Evolutionary conservation across 2,888 invertebrate species (phyloP), one percentile per base, ranked within the genome.

Genomic region (Apomyelois bistriatella): DNA sequence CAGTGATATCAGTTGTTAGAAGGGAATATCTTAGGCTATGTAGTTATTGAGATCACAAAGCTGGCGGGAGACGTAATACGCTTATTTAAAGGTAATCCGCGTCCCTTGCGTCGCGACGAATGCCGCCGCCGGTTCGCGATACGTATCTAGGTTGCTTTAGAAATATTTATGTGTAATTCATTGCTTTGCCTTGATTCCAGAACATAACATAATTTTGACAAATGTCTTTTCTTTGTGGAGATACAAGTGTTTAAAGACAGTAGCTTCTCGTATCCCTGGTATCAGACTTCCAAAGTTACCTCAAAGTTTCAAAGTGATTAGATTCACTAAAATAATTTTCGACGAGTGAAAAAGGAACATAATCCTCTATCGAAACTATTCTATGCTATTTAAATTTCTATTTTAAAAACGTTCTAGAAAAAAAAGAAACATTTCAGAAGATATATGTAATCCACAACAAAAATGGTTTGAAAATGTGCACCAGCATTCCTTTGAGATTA

Each of bases 61-160:
- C 32, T 74, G 64, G 65, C 61, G 73, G 70, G 71, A 72, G 70
- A 68, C 64, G 75, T 84, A 84, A 84, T 84, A 82, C 81, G 79
- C 83, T 84, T 85, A 85, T 83, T 84, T 83, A 79, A 82, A 79
- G 82, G 76, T 83, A 76, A 84, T 84, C 82, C 71, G 59, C 61
- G 65, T 61, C 71, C 74, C 73, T 71, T 58, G 68, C 54, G 59
- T 68, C 58, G 68, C 54, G 58, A 32, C 56, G 72, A 66, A 73
- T 73, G 70, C 72, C 70, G 69, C 64, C 62, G 69, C 62, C 76
- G 72, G 72, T 74, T 70, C 74, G 66, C 7, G 46, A 32, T 16
- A 46, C 15, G 4, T 15, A 32, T 46, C 35, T 32, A 32, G 32
- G 5, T 57, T 50, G 32, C 43, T 53, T 43, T 35, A 4, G 28